Percentiles rank a stretch among this genome's conserved stretches.
These are phyloP conservation scores for Rhinogobius similis DNA, from an alignment of 2,113 vertebrate genomes.

Conservation along the genomic window DNA sequence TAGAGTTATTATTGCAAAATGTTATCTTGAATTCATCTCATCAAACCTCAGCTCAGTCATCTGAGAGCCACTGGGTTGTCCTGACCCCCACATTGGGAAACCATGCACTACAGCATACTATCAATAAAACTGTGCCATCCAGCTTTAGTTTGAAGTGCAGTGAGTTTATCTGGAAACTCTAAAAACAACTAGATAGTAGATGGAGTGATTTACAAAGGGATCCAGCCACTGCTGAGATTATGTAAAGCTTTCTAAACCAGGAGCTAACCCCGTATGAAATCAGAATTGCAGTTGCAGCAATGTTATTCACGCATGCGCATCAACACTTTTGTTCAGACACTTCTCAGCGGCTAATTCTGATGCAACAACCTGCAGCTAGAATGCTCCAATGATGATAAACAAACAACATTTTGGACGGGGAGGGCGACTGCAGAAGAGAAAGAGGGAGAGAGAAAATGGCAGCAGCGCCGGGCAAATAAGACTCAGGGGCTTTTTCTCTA, in stretches of 20 bases:
- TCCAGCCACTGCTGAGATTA: constrained; percentile 31
- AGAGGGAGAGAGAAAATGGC: constrained; percentile 44
- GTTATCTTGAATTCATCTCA: too few species aligned
- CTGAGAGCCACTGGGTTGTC: too few species aligned
- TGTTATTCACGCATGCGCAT: constrained; percentile 9
- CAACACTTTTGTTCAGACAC: constrained; percentile 13
- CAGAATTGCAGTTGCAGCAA: constrained; percentile 49
- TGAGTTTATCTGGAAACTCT: neutral
- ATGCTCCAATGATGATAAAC: constrained; percentile 75
- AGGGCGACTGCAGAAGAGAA: constrained; percentile 46
- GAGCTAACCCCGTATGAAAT: constrained; percentile 61
- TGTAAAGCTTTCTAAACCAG: constrained; percentile 54
- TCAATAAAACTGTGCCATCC: too few species aligned
- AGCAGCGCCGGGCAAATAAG: constrained; percentile 67
- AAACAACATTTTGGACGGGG: constrained; percentile 71
- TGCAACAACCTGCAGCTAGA: constrained; percentile 71
- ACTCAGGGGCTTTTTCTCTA: constrained; percentile 64
- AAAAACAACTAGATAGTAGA: neutral
- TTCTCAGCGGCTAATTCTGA: constrained; percentile 63
- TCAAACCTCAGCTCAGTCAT: too few species aligned
- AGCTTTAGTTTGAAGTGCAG: neutral
- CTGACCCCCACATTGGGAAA: too few species aligned
- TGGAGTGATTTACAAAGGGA: constrained; percentile 24
- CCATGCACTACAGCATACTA: too few species aligned
- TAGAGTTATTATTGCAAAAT: too few species aligned